phyloP scores from a whole-genome alignment of 2,113 vertebrate species.

The Tachysurus vachellii region DNA sequence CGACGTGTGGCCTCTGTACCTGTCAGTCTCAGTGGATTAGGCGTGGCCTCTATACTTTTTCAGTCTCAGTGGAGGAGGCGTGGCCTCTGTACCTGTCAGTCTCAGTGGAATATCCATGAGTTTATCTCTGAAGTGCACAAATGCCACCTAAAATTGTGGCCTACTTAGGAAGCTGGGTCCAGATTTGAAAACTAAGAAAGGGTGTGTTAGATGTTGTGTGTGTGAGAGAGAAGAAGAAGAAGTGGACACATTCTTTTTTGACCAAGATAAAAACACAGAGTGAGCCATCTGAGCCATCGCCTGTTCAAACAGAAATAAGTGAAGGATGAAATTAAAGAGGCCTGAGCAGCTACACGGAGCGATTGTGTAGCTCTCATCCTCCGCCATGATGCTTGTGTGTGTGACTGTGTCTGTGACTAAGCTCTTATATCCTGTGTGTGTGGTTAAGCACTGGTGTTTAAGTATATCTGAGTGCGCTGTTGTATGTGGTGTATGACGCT shows the following conservation, averaged over 20 bases:
- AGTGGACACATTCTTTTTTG: not conserved
- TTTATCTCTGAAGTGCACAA: not conserved
- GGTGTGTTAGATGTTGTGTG: not conserved
- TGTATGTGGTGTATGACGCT: not conserved
- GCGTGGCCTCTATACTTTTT: not conserved
- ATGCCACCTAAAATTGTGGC: not conserved
- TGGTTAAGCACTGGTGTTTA: not conserved
- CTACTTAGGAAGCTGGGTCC: not conserved
- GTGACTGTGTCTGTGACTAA: not conserved
- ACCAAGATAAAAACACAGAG: not conserved
- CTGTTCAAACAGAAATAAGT: not conserved
- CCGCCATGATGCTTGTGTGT: not conserved
- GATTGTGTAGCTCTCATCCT: not conserved
- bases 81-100: not conserved
- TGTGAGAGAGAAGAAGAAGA: not conserved
- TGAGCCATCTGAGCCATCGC: not conserved
- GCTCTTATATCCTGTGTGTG: not conserved
- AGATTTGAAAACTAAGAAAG: not conserved
- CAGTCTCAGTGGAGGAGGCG: not conserved
- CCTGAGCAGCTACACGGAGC: not conserved
- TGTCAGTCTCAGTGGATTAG: not conserved
- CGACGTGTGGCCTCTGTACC: not conserved
- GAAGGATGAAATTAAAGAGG: conserved; percentile 10
- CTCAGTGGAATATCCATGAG: not conserved
- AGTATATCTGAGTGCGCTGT: not conserved